Evolutionary conservation across 2,113 vertebrate genomes (phyloP).

Genomic region (Galeopterus variegatus): DNA sequence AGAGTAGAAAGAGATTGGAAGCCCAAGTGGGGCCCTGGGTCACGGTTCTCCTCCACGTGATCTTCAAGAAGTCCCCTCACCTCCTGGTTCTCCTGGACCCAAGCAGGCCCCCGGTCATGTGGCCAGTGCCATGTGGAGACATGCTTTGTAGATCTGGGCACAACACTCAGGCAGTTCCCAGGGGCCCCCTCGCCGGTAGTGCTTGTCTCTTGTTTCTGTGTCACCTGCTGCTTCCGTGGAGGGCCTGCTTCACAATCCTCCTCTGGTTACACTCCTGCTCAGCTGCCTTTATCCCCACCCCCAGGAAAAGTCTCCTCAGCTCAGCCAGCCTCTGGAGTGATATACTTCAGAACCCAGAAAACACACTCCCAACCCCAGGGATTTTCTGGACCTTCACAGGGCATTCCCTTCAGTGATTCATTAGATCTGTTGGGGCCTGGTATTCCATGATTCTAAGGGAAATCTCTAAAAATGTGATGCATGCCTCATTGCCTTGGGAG

Average conservation of each 20-base stretch:
- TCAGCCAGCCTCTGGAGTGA: neutral
- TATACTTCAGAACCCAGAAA: neutral
- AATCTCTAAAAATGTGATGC: neutral
- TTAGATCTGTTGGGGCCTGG: neutral
- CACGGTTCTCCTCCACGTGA: neutral
- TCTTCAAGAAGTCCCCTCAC: neutral
- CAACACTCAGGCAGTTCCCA: neutral
- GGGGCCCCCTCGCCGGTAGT: too few relatives aligned
- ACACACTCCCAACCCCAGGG: neutral
- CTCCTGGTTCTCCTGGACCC: neutral
- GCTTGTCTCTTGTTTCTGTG: neutral
- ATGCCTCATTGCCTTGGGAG: neutral
- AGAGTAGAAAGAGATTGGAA: neutral
- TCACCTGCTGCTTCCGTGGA: neutral
- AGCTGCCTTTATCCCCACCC: neutral
- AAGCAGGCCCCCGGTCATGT: neutral
- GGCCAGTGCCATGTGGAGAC: neutral
- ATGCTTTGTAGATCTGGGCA: neutral
- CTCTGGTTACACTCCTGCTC: neutral
- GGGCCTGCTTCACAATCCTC: neutral
- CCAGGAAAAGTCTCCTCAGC: neutral
- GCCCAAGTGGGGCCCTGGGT: neutral
- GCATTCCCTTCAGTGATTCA: neutral
- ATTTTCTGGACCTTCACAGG: neutral
- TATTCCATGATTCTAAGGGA: neutral